Evolutionary conservation across 2,797 vertebrate genomes (phyloP).

Genomic region (Dermochelys coriacea): DNA sequence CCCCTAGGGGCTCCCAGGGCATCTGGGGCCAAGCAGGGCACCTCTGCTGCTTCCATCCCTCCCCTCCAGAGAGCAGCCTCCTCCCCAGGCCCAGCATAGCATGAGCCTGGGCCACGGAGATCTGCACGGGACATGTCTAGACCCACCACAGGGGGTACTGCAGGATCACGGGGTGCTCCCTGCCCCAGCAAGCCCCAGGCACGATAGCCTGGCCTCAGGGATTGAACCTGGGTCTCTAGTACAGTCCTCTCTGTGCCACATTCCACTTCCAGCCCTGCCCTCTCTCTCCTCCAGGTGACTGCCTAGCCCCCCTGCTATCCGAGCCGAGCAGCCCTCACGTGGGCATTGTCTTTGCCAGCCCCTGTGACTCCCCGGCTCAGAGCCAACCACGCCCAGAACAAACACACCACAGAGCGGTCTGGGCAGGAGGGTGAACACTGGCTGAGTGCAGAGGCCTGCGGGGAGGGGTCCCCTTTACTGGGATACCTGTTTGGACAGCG

Average conservation of each 20-base stretch:
- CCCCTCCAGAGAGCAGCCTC: fast-evolving
- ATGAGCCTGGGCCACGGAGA: not conserved
- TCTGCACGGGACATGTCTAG: not conserved
- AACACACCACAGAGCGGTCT: not conserved
- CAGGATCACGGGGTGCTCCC: not conserved
- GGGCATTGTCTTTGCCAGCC: not conserved
- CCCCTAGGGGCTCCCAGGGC: not conserved
- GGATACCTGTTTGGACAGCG: not conserved
- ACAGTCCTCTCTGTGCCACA: not conserved
- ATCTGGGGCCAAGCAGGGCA: not conserved
- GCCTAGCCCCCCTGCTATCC: no score
- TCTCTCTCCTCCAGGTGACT: not conserved
- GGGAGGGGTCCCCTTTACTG: not conserved
- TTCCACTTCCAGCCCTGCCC: not conserved
- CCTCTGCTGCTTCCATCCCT: not conserved
- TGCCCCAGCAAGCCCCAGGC: not conserved
- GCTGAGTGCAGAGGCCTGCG: not conserved
- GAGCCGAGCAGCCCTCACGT: not conserved
- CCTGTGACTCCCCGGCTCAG: not conserved
- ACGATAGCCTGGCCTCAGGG: not conserved
- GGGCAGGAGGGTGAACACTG: not conserved
- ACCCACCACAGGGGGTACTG: not conserved
- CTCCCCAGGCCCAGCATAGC: not conserved
- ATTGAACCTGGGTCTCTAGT: not conserved
- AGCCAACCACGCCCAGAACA: not conserved